Evolutionary conservation across 1,140 invertebrate species (phyloP).

Genomic region (Paramacrobiotus metropolitanus): DNA sequence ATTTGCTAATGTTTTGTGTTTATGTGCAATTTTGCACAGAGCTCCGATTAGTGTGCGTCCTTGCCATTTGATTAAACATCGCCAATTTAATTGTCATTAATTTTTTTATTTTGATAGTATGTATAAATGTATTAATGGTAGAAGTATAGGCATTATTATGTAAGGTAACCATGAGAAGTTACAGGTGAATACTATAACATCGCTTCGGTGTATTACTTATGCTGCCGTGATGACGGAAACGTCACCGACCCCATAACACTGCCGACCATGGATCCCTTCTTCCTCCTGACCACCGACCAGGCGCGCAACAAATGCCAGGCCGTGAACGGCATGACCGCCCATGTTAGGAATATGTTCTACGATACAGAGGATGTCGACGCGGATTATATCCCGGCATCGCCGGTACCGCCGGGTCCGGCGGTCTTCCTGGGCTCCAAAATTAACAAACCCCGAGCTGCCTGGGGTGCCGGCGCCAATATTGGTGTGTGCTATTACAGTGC

Average conservation of each 20-base stretch:
- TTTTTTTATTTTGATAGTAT: too few species aligned
- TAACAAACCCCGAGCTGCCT: not conserved
- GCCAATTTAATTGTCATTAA: too few species aligned
- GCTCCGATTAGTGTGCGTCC: not conserved
- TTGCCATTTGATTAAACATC: too few species aligned
- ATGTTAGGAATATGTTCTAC: not conserved
- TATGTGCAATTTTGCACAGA: not conserved
- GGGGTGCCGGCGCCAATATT: not conserved
- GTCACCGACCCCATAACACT: not conserved
- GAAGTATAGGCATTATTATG: too few species aligned
- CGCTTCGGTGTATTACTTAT: not conserved
- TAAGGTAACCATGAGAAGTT: too few species aligned
- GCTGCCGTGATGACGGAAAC: not conserved
- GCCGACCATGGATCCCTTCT: not conserved
- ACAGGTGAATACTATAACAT: not conserved
- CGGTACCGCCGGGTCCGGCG: not conserved
- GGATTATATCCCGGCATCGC: not conserved
- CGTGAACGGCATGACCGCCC: not conserved
- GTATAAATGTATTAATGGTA: too few species aligned
- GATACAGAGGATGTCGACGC: not conserved
- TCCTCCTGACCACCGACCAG: not conserved
- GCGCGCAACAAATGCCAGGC: not conserved
- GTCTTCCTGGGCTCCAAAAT: not conserved
- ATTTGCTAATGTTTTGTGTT: too few species aligned
- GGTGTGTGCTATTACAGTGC: not conserved